Evolutionary conservation across 1,140 invertebrate genomes (phyloP).

Genomic region (Pseudomyrmex sp.): DNA sequence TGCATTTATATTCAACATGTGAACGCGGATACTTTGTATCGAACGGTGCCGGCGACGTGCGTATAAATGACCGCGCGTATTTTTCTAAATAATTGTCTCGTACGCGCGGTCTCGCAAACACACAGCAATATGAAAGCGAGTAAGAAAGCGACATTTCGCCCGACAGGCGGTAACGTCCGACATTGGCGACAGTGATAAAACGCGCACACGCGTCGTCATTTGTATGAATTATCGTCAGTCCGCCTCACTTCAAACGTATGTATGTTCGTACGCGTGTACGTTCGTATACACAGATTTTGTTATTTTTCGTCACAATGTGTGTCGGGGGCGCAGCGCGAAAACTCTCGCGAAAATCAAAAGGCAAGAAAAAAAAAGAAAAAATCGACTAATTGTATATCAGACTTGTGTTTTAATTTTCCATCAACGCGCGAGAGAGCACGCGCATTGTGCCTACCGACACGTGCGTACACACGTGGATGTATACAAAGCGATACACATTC

Average conservation of each 20-base stretch:
- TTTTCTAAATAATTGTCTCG: slow-evolving; percentile 56
- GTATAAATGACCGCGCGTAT: slow-evolving; percentile 40
- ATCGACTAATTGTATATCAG: slow-evolving; percentile 21
- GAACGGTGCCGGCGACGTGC: background rate
- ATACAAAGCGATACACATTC: slow-evolving; percentile 11
- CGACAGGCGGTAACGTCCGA: background rate
- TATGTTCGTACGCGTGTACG: background rate
- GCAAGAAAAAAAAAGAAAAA: slow-evolving; percentile 40
- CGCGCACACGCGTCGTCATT: background rate
- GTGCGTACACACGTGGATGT: slow-evolving; percentile 67
- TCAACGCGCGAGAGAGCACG: background rate
- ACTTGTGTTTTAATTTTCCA: background rate
- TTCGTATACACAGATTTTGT: background rate
- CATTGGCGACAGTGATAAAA: background rate
- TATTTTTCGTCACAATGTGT: no score
- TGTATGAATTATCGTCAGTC: slow-evolving; percentile 31
- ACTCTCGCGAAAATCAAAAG: background rate
- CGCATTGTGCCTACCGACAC: slow-evolving; percentile 48
- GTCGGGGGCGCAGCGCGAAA: background rate
- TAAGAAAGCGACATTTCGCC: background rate
- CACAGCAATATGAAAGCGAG: background rate
- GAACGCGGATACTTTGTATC: slow-evolving; percentile 9
- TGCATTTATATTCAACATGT: slow-evolving; percentile 70
- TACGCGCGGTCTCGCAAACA: slow-evolving; percentile 24
- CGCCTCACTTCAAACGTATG: background rate